Conservation (phyloP, 2,797 vertebrate genomes). For the Chloroceryle amazona region DNA sequence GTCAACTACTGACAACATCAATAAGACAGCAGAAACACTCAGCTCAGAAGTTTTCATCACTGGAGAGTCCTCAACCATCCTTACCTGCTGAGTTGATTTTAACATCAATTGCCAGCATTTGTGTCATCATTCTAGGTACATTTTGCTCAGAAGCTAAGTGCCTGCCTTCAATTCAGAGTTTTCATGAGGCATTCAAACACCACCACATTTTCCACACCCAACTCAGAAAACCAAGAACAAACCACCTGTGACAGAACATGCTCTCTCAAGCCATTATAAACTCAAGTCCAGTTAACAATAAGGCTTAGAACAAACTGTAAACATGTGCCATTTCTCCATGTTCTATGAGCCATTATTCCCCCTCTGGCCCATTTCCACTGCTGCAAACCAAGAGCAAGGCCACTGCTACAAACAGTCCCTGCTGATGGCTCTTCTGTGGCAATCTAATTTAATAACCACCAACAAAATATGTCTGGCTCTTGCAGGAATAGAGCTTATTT, state of each 20-base stretch:
- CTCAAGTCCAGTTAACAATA: accelerated
- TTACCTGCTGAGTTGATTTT: neutral
- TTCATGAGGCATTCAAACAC: neutral
- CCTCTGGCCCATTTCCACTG: neutral
- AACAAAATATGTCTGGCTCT: neutral
- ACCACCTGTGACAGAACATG: neutral
- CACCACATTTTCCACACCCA: neutral
- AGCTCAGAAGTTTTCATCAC: neutral
- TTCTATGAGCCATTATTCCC: neutral
- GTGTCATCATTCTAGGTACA: neutral
- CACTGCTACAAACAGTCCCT: neutral
- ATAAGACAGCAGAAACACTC: neutral
- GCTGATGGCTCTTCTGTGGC: neutral
- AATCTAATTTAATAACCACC: conserved; percentile 50
- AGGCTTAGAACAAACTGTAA: neutral
- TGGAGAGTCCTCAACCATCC: neutral
- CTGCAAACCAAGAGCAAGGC: neutral
- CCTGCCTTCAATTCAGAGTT: neutral
- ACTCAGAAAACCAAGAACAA: neutral
- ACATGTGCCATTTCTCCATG: neutral
- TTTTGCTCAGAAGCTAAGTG: neutral
- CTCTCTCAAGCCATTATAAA: neutral
- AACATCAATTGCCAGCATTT: neutral
- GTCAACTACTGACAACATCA: neutral
- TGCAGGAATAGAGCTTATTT: conserved; percentile 21